Evolutionary conservation across 1,140 invertebrate species (phyloP).

Genomic region (Drosophila ohnishii): DNA sequence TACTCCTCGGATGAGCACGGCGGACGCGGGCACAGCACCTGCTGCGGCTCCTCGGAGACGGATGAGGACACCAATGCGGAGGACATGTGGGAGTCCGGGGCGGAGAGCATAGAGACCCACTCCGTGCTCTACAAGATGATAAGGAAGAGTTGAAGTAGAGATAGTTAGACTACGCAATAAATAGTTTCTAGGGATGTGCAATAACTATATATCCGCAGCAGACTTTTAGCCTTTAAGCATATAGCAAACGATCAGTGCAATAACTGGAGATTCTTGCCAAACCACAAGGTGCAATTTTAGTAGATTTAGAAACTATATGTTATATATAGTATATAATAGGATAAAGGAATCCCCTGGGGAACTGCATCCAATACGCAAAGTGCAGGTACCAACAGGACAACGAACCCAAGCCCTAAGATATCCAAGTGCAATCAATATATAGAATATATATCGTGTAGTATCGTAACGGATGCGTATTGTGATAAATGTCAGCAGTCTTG

Average conservation of each 20-base stretch:
- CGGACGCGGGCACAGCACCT: slow-evolving; percentile 64
- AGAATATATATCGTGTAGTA: slow-evolving; percentile 40
- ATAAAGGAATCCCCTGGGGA: slow-evolving; percentile 15
- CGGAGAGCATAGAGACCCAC: slow-evolving; percentile 92
- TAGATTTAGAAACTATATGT: slow-evolving; percentile 1
- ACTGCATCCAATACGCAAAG: slow-evolving; percentile 45
- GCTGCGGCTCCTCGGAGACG: slow-evolving; percentile 76
- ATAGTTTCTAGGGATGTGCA: slow-evolving; percentile 57
- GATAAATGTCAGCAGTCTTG: slow-evolving; percentile 83
- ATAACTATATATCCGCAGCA: slow-evolving; percentile 46
- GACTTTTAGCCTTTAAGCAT: slow-evolving; percentile 33
- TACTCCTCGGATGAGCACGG: slow-evolving; percentile 73
- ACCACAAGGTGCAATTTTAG: slow-evolving; percentile 74
- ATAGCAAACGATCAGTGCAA: slow-evolving; percentile 65
- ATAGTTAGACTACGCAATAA: not conserved
- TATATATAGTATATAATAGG: not conserved
- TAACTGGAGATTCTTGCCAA: slow-evolving; percentile 74
- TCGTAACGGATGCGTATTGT: slow-evolving; percentile 78
- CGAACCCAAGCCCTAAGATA: slow-evolving; percentile 33
- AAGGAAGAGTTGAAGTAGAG: slow-evolving; percentile 78
- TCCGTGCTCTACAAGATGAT: slow-evolving; percentile 90
- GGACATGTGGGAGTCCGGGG: slow-evolving; percentile 91
- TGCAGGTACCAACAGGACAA: slow-evolving; percentile 24
- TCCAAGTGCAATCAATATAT: slow-evolving; percentile 44
- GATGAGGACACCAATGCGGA: slow-evolving; percentile 89